Percentiles rank a stretch among this genome's conserved stretches.
phyloP scores from a whole-genome alignment of 1,140 invertebrate species.

The Cherax destructor region DNA sequence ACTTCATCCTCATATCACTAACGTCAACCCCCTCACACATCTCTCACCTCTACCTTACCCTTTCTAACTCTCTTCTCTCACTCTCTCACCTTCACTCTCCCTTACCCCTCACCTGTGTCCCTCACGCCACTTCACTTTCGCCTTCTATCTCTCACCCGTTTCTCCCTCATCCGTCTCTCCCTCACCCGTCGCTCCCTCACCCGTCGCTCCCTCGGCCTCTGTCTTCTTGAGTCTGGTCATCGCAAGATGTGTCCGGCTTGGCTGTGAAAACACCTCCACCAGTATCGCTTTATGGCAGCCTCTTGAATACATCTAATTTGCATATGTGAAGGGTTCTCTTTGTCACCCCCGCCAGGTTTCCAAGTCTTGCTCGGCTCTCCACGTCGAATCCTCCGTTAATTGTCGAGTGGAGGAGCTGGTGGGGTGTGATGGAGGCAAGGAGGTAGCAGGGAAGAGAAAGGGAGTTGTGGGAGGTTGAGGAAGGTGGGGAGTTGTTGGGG shows the following conservation, averaged over 20 bases:
- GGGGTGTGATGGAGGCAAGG: background rate
- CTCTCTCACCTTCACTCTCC: background rate
- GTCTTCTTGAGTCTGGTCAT: background rate
- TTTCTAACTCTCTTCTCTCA: background rate
- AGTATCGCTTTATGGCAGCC: slow-evolving; percentile 61
- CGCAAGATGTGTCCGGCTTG: slow-evolving; percentile 12
- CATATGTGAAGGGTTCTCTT: slow-evolving; percentile 66
- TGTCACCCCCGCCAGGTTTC: slow-evolving; percentile 64
- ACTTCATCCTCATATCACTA: background rate
- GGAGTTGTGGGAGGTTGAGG: background rate
- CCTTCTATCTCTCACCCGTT: too few species aligned
- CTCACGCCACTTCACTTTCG: background rate
- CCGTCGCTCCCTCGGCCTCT: background rate
- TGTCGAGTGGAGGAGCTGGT: slow-evolving; percentile 33
- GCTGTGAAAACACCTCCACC: slow-evolving; percentile 55
- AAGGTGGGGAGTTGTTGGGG: background rate
- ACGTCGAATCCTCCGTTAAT: slow-evolving; percentile 52
- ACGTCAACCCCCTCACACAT: background rate
- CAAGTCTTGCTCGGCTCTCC: slow-evolving; percentile 38
- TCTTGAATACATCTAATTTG: slow-evolving; percentile 64
- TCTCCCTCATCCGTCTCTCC: too few species aligned
- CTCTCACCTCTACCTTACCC: background rate
- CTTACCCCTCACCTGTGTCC: background rate
- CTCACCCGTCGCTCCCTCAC: background rate
- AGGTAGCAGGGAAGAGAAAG: background rate